phyloP scores from a whole-genome alignment of 2,888 invertebrate species.

The Caenorhabditis afra region DNA sequence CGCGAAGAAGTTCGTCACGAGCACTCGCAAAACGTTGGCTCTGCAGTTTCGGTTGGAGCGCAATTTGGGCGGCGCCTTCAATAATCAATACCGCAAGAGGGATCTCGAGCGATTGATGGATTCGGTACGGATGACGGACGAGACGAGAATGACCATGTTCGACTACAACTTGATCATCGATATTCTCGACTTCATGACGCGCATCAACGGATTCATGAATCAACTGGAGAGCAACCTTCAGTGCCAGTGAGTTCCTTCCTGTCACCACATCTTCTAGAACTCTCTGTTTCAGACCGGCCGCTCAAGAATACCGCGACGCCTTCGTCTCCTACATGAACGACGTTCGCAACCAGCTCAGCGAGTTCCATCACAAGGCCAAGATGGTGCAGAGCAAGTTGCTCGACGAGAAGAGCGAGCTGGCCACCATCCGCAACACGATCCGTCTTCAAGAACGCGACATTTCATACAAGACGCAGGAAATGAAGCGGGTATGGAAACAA shows the following conservation, averaged over 20 bases:
- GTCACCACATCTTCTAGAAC: not conserved
- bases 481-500: constrained; percentile 12
- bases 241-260: constrained; percentile 23
- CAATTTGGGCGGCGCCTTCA: not conserved
- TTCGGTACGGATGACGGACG: constrained; percentile 1
- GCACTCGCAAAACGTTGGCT: constrained; percentile 10
- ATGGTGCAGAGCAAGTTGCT: constrained; percentile 20
- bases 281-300: constrained; percentile 13
- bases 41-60: constrained; percentile 32
- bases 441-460: constrained; percentile 32
- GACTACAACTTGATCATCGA: constrained; percentile 43
- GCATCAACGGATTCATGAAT: constrained; percentile 26
- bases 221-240: constrained; percentile 32
- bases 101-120: constrained; percentile 24
- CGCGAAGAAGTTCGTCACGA: constrained; percentile 5
- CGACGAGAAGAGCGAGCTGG: not conserved
- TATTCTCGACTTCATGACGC: constrained; percentile 33
- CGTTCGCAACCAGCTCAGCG: constrained; percentile 34
- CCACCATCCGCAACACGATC: not conserved
- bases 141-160: constrained; percentile 15
- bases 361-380: constrained; percentile 51
- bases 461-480: not conserved
- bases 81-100: constrained; percentile 19
- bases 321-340: constrained; percentile 51
- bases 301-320: constrained; percentile 43